These are phyloP conservation scores for Perccottus glenii DNA, from an alignment of 2,113 vertebrate species.

Conservation along the genomic window DNA sequence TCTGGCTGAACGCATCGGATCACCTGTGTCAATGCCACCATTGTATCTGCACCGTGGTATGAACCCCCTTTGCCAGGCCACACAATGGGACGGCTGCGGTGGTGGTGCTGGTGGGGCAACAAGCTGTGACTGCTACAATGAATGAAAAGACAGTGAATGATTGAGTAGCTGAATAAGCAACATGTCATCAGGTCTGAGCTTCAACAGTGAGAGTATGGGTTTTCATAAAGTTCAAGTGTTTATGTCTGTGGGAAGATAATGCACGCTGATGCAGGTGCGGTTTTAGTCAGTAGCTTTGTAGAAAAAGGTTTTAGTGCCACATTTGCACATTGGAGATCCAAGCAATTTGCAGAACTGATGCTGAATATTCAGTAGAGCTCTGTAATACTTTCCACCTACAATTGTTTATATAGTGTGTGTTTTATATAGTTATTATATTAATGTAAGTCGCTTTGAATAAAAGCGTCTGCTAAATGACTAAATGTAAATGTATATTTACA, in stretches of 20 bases:
- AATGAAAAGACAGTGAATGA: conserved; percentile 64
- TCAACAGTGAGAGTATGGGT: conserved; percentile 29
- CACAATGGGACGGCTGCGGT: conserved; percentile 53
- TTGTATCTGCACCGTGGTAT: conserved; percentile 58
- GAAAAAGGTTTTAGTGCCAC: neutral
- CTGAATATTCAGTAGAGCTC: too few species aligned
- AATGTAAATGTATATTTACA: too few species aligned
- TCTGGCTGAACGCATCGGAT: conserved; percentile 62
- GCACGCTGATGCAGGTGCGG: conserved; percentile 46
- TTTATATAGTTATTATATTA: too few species aligned
- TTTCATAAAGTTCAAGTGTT: conserved; percentile 55
- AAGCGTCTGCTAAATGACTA: too few species aligned
- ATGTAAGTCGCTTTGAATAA: too few species aligned
- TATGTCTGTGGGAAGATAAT: conserved; percentile 25
- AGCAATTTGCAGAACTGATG: neutral
- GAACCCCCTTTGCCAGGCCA: conserved; percentile 53
- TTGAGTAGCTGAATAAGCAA: conserved; percentile 52
- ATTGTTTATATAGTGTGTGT: too few species aligned
- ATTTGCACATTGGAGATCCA: neutral
- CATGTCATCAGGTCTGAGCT: conserved; percentile 57
- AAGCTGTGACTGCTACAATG: conserved; percentile 68
- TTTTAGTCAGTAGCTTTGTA: conserved; percentile 29
- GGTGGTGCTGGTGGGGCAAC: conserved; percentile 46
- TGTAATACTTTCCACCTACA: too few species aligned
- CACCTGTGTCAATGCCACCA: conserved; percentile 76